Conservation (phyloP, 30 jellyfish, hydroid and myxozoan genomes). For the Aurelia coerulea region DNA sequence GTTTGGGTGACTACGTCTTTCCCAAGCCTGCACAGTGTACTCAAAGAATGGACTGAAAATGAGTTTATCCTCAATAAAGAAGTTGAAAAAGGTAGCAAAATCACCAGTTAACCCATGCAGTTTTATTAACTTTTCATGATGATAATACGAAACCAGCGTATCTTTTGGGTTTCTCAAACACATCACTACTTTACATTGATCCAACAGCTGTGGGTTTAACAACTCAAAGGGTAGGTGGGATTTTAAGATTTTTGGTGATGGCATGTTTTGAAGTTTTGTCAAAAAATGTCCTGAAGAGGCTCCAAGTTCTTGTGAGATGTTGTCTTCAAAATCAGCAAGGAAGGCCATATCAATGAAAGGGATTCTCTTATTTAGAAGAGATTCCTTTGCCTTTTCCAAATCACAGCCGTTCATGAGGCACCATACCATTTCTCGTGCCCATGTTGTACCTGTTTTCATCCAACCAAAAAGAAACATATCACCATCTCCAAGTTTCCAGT, state of each 20-base stretch:
- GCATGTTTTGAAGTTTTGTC: constrained; percentile 20
- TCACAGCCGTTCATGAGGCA: constrained; percentile 21
- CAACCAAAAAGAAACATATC: constrained; percentile 40
- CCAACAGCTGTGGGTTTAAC: constrained; percentile 53
- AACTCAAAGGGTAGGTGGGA: constrained; percentile 42
- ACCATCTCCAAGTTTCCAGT: constrained; percentile 13
- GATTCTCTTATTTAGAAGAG: constrained; percentile 19
- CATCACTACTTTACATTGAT: constrained; percentile 44
- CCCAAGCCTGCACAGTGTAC: constrained; percentile 42
- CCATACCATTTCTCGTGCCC: constrained; percentile 64
- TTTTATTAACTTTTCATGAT: constrained; percentile 33
- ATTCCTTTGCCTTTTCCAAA: constrained; percentile 22
- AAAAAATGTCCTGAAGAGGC: constrained; percentile 3
- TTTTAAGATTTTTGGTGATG: constrained; percentile 43
- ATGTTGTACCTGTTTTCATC: constrained; percentile 55
- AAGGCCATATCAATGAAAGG: constrained; percentile 53
- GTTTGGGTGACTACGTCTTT: constrained; percentile 37
- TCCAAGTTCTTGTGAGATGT: constrained; percentile 33
- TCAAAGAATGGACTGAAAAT: constrained; percentile 22
- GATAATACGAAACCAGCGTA: constrained; percentile 39
- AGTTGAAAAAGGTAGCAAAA: constrained; percentile 8
- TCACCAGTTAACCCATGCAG: constrained; percentile 16
- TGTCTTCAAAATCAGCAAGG: constrained; percentile 32
- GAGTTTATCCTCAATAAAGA: constrained; percentile 10
- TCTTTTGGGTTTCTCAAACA: constrained; percentile 61